phyloP scores from a whole-genome alignment of 2,113 vertebrate genomes.

The Acrocephalus arundinaceus region DNA sequence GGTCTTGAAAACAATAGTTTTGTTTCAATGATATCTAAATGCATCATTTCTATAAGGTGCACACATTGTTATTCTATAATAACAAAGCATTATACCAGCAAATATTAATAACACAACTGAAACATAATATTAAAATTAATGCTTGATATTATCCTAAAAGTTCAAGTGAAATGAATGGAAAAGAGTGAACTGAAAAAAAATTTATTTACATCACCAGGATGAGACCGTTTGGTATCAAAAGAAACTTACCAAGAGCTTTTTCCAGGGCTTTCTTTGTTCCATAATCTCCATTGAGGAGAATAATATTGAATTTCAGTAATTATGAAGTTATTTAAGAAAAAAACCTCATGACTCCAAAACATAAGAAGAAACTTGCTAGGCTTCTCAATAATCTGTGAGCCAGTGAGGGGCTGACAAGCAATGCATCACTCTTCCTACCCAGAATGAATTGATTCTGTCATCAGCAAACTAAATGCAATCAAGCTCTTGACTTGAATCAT shows the following conservation, averaged over 20 bases:
- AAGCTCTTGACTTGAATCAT: constrained; percentile 61
- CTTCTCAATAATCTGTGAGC: not conserved
- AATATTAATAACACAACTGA: not conserved
- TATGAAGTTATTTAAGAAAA: constrained; percentile 4
- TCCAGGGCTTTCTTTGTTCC: not conserved
- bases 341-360: not conserved
- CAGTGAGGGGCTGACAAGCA: constrained; percentile 23
- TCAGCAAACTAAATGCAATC: constrained; percentile 67
- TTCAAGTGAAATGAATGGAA: constrained; percentile 17
- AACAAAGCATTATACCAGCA: not conserved
- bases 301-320: not conserved
- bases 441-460: constrained; percentile 65
- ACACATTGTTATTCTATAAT: not conserved
- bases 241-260: not conserved
- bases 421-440: constrained; percentile 47
- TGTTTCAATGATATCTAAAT: not conserved
- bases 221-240: not conserved
- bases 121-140: constrained; percentile 14
- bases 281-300: not conserved
- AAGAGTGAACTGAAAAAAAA: not conserved
- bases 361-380: not conserved
- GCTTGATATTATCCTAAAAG: not conserved
- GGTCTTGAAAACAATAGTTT: not conserved
- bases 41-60: not conserved
- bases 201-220: not conserved